phyloP scores from a whole-genome alignment of 2,888 invertebrate species.

The Mycogona germanica region DNA sequence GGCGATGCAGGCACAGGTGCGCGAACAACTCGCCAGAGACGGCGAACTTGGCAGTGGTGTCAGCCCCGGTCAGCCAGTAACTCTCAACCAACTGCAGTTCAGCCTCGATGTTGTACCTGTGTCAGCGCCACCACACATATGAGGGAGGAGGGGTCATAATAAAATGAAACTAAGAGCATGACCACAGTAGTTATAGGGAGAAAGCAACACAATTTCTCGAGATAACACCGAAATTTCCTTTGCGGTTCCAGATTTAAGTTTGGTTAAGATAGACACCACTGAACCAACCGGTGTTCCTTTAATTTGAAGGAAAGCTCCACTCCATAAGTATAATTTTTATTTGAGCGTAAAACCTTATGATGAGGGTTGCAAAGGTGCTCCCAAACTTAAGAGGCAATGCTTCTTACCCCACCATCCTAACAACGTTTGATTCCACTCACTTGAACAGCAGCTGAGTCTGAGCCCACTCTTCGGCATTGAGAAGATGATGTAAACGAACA shows the following conservation, averaged over 20 bases:
- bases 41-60: constrained; percentile 59
- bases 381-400: no score
- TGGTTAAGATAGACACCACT: no score
- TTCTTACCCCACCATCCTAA: background rate
- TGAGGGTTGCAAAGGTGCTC: no score
- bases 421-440: background rate
- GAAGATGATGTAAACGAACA: constrained; percentile 54
- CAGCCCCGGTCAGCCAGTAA: constrained; percentile 47
- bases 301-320: no score
- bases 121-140: no score
- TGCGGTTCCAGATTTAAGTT: no score
- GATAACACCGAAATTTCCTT: no score
- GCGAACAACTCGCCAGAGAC: constrained; percentile 63
- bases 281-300: no score
- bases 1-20: constrained; percentile 53
- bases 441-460: constrained; percentile 49
- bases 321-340: no score
- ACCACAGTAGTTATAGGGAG: background rate
- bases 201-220: background rate
- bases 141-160: no score
- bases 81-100: constrained; percentile 49
- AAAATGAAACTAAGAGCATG: background rate
- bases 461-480: constrained; percentile 65
- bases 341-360: no score
- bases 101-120: constrained; percentile 51